Evolutionary conservation across 2,113 vertebrate genomes (phyloP), one percentile per base, ranked within the genome.

Genomic region (Mirounga angustirostris): DNA sequence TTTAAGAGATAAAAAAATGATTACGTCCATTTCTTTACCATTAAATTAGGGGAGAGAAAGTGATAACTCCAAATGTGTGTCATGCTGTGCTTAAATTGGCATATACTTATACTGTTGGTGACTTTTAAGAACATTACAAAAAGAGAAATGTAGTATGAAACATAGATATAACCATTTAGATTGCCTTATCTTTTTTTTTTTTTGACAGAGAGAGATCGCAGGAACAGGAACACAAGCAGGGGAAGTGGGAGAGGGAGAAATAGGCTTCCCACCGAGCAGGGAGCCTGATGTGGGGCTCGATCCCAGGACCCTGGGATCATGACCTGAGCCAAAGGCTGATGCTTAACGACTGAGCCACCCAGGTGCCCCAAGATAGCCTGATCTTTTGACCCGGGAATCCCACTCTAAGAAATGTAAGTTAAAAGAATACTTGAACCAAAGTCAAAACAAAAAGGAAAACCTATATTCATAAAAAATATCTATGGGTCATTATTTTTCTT

Each of bases 11-110:
- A 30, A 43, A 91, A 74, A 96, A 80, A 65, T 21, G 18, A 86
- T 78, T 54, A 74, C 58, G 26, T 81, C 65, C 14, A 54, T 54
- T 89, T 91, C 1, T 76, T 86, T 97, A 74, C 73, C 22, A 83
- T 30, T 94, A 80, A 95, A 86, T 95, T 92, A 89, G 54, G 22
- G 30, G 7, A 83, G 8, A 91, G 14, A 95, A 85, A 98, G n/a
- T 74, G 65, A 36, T 76, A 94, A 92, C 28, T 87, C 19, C 11
- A 84, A 88, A 95, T 52, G 24, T 40, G 13, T 82, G 46, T 2
- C 28, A 82, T 33, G 0, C 28, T 28, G 9, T 94, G 33, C n/a
- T 92, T 73, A 95, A 85, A 82, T 28, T 65, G 30, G 12, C 71
- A 24, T 12, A 63, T 36, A 74, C 21, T 91, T 94, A 71, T 12